These are phyloP conservation scores for Amphimallon solstitiale DNA, from an alignment of 2,888 invertebrate genomes.

Conservation along the genomic window DNA sequence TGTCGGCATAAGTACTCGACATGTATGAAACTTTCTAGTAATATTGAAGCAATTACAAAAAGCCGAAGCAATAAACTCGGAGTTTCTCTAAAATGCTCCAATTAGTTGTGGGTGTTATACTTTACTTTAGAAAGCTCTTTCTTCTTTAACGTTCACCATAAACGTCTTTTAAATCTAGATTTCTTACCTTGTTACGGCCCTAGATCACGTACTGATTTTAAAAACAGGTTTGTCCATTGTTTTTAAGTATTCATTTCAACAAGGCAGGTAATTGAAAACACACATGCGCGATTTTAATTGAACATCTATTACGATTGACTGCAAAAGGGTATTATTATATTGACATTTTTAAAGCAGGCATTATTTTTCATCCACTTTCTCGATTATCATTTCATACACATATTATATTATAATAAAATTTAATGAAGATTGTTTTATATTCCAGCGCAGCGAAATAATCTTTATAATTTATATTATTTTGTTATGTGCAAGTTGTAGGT, in stretches of 20 bases:
- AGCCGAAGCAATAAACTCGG: slow-evolving; percentile 27
- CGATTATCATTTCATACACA: background rate
- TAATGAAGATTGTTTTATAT: too few species aligned
- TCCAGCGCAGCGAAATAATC: too few species aligned
- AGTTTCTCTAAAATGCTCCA: slow-evolving; percentile 52
- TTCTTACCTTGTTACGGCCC: slow-evolving; percentile 15
- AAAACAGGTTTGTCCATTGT: slow-evolving; percentile 25
- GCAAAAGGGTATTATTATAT: slow-evolving; percentile 11
- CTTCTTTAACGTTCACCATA: slow-evolving; percentile 53
- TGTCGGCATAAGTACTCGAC: background rate
- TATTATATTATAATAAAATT: too few species aligned
- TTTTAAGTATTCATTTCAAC: slow-evolving; percentile 31
- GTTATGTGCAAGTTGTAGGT: too few species aligned
- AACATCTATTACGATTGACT: slow-evolving; percentile 14
- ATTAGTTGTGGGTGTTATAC: slow-evolving; percentile 58
- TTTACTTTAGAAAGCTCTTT: slow-evolving; percentile 59
- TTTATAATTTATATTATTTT: too few species aligned
- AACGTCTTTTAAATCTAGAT: slow-evolving; percentile 45
- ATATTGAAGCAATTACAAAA: slow-evolving; percentile 37
- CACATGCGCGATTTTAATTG: slow-evolving; percentile 18
- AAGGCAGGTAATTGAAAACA: background rate
- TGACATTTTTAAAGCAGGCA: background rate
- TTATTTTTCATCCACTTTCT: slow-evolving; percentile 18
- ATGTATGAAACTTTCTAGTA: slow-evolving; percentile 30
- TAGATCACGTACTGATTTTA: slow-evolving; percentile 25